Base-by-base conservation (phyloP, 1,140 invertebrate species). In the Camponotus floridanus region DNA sequence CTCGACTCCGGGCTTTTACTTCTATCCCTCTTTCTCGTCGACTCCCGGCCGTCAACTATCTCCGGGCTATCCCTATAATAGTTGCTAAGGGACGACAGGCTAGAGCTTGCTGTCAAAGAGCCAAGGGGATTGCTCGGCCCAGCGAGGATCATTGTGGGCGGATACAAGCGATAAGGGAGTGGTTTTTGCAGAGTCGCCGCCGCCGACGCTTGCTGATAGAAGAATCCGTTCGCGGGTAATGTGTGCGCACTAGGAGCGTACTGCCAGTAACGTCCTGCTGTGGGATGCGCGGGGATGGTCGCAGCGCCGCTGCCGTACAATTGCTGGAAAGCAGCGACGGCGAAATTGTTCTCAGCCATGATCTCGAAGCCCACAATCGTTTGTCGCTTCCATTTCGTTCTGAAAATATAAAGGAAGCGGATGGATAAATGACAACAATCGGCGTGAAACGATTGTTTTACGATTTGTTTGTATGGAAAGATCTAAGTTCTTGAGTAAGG, bases 361-460 rank as follows among this genome's bases (percentile, higher is more conserved):
- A 99, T 96, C 94, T 99, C 99, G 86, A 99, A 95, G 0, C 99
- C 99, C 0, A 99, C 99, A 0, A 99, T 98, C 3, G 99, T 99
- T 95, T 99, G 99, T 7, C 99, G 97, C 95, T 99, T 99, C 99
- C 99, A 99, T 96, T 99, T 99, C 91, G 99, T 99, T 95, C 99
- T 99, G 97, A 13, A 96, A 96, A 94, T 91, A 95, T 93, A 94
- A 92, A 92, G 76, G 11, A 64, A 36, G 15, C 15, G 26, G 0
- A 57, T 33, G n/a, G 0, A 1, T 83, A 39, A 83, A n/a, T 36
- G 67, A 80, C 48, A 15, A n/a, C 48, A 15, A 26, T 51, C 36
- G 45, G 39, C 18, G 11, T 13, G 15, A 15, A 11, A 15, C 13
- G 26, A 26, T 26, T 26, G 26, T 13, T 6, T 33, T 33, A 15